phyloP scores from a whole-genome alignment of 2,113 vertebrate species.

The Pelusios castaneus region DNA sequence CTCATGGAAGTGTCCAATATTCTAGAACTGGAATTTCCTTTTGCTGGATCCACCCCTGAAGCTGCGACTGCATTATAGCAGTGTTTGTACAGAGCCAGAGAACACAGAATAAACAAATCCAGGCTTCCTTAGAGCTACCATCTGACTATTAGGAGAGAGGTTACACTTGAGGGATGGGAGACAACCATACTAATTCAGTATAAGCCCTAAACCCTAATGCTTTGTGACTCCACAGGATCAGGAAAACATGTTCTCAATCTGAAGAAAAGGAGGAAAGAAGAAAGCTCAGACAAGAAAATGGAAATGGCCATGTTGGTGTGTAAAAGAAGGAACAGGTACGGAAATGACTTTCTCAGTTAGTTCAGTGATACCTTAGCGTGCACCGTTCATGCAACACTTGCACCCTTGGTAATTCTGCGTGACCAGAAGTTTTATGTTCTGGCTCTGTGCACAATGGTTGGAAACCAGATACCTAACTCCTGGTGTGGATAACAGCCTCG shows the following conservation, averaged over 20 bases:
- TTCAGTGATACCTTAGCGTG: neutral
- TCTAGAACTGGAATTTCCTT: neutral
- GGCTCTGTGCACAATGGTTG: neutral
- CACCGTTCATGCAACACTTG: accelerated
- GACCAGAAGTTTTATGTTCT: neutral
- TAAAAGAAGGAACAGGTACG: constrained; percentile 68
- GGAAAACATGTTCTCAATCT: constrained; percentile 72
- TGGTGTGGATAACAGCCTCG: neutral
- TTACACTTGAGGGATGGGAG: neutral
- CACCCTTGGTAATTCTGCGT: neutral
- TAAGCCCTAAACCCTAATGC: neutral
- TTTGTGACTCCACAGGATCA: constrained; percentile 59
- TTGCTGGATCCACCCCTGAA: neutral
- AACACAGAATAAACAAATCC: neutral
- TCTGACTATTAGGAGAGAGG: neutral
- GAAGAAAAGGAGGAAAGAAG: constrained; percentile 80
- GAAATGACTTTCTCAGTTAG: neutral
- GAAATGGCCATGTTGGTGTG: constrained; percentile 64
- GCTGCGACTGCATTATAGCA: neutral
- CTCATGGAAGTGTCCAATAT: neutral
- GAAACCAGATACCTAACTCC: neutral
- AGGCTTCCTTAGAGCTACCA: neutral
- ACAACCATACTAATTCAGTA: neutral
- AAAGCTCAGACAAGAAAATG: constrained; percentile 78
- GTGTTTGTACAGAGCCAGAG: neutral